These are phyloP conservation scores for Eupithecia dodoneata DNA, from an alignment of 2,888 invertebrate genomes.

Conservation along the genomic window DNA sequence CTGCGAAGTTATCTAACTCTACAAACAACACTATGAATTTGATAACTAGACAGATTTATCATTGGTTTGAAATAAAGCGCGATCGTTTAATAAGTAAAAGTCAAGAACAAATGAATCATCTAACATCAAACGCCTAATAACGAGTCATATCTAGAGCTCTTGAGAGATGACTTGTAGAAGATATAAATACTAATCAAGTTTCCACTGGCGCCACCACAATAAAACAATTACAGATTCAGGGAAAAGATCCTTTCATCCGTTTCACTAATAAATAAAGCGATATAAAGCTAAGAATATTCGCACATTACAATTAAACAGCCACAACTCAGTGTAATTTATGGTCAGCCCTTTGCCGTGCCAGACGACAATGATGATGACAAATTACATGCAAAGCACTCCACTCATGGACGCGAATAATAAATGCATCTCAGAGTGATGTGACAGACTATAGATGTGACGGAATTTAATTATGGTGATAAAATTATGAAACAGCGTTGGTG, in stretches of 20 bases:
- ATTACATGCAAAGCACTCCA: slow-evolving; percentile 39
- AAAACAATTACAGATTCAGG: not conserved
- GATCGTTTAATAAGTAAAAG: not conserved
- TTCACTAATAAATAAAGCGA: slow-evolving; percentile 21
- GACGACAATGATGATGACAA: slow-evolving; percentile 45
- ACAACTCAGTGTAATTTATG: slow-evolving; percentile 31
- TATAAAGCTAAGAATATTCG: slow-evolving; percentile 27
- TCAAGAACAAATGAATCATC: not conserved
- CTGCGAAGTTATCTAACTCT: not conserved
- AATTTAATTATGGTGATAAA: not conserved
- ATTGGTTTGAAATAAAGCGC: not conserved
- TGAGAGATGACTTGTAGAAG: not conserved
- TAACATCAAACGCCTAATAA: not conserved
- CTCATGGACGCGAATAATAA: slow-evolving; percentile 35
- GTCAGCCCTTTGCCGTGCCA: slow-evolving; percentile 32
- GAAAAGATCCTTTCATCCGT: slow-evolving; percentile 18
- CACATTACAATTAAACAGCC: slow-evolving; percentile 33
- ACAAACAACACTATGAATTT: not conserved
- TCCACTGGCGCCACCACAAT: slow-evolving; percentile 1
- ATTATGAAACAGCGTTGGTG: not conserved
- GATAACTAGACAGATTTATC: not conserved
- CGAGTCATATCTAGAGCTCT: not conserved
- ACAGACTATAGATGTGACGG: not conserved
- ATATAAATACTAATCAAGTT: slow-evolving; percentile 2
- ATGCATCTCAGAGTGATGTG: slow-evolving; percentile 21